Conservation (phyloP, 2,888 invertebrate genomes). For the Volucella bombylans region DNA sequence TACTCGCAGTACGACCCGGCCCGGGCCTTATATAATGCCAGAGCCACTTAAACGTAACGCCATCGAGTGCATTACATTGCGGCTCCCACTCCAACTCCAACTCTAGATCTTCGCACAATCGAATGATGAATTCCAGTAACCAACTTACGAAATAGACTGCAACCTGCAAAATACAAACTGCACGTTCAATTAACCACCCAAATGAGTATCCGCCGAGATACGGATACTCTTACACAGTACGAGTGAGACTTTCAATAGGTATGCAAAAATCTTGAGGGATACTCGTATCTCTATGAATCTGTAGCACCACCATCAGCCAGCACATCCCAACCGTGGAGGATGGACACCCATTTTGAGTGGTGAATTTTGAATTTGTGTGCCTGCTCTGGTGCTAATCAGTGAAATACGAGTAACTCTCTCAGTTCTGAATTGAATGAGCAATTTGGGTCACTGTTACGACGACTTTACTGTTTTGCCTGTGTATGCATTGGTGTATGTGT, state of each 20-base stretch:
- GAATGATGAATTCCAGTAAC: conserved; percentile 57
- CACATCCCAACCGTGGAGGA: not conserved
- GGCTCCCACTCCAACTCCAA: too few relatives aligned
- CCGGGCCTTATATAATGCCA: conserved; percentile 62
- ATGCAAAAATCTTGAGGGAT: conserved; percentile 50
- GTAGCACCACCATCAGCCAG: too few relatives aligned
- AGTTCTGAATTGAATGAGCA: conserved; percentile 28
- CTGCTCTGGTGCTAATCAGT: conserved; percentile 27
- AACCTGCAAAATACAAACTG: conserved; percentile 39
- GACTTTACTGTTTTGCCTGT: conserved; percentile 5
- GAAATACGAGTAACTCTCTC: conserved; percentile 66
- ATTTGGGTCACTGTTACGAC: conserved; percentile 73
- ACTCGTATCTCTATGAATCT: too few relatives aligned
- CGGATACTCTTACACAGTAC: not conserved
- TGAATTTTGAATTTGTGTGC: conserved; percentile 13
- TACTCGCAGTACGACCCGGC: not conserved
- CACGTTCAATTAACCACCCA: conserved; percentile 68
- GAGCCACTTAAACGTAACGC: conserved; percentile 54
- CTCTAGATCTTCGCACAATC: conserved; percentile 24
- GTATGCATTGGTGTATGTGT: not conserved
- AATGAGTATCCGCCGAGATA: conserved; percentile 34
- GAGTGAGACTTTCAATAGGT: conserved; percentile 2
- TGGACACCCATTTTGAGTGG: conserved; percentile 10
- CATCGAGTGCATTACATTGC: conserved; percentile 28
- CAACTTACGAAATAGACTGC: conserved; percentile 72